Base-by-base conservation (phyloP, 2,113 vertebrate genomes). In the Coryphaenoides rupestris region DNA sequence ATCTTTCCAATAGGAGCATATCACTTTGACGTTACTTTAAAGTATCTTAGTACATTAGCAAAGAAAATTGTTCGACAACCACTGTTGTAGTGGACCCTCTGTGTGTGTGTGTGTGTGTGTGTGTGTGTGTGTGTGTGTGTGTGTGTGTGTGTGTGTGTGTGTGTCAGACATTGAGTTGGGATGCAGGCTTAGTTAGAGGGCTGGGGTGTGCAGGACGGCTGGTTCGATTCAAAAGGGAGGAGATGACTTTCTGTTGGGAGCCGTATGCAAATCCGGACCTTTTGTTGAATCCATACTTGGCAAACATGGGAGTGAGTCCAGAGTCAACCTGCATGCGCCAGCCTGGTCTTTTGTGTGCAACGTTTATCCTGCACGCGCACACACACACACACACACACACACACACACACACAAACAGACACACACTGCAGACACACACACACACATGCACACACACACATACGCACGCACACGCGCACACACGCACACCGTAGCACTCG, bases 221-320 rank as follows among this genome's bases (percentile, higher is more conserved):
- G 65, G 49, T 24, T 21, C 26, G 21, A 15, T 16, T n/a, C 19
- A 12, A 1, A 66, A 57, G 17, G 56, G 21, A 23, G 47, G 47
- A 55, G 21, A 15, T 7, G 21, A 55, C 64, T 60, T 73, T 72
- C 65, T 66, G 54, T 40, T 68, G 60, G 74, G 69, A 74, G 68
- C 60, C 57, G 55, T 81, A 85, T 88, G 86, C 67, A 75, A 88
- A 83, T 88, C 65, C 54, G 47, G 82, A 84, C 84, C 84, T 84
- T 85, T 79, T 73, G 64, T 58, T 60, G 60, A 73, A 75, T 77
- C 71, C 79, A 76, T 77, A 70, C 75, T 81, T 77, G 72, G 80
- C 75, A 82, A 87, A 84, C 74, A 68, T 15, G 60, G 19, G 46
- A 63, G 21, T 58, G 54, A 63, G 62, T 74, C 66, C 54, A 47